Base-by-base conservation (phyloP, 2,113 vertebrate species). In the Myotis brandtii region DNA sequence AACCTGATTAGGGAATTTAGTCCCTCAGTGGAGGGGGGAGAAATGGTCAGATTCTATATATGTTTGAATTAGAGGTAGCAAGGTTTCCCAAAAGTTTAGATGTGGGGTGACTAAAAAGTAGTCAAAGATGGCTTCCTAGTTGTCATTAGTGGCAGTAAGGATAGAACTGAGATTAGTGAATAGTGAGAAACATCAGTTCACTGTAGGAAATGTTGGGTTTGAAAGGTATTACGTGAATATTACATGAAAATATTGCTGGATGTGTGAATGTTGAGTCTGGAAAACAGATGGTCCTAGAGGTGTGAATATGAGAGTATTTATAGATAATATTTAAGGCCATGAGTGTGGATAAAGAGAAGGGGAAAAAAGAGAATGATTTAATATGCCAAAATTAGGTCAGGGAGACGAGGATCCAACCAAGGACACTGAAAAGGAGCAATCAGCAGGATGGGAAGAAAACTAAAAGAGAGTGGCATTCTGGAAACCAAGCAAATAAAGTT, bases 361-460 rank as follows among this genome's bases (percentile, higher is more conserved):
- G 30, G 27, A 32, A 14, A 86, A 43, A 70, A 75, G 32, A 43
- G 48, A 86, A 67, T 34, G 86, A 40, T 67, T 32, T 72, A 92
- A 66, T 67, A 79, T 32, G 86, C 11, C n/a, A 85, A 89, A 80
- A 70, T 66, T 72, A 84, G 87, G 23, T 66, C 37, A 92, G 25
- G 67, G 67, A 89, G 50, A 90, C 59, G n/a, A 86, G 16, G 20
- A 94, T 75, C 34, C 27, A 86, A 59, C 69, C 56, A 90, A 80
- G 76, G 67, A 87, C 50, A 64, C 56, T 48, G 23, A 88, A 50
- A 90, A 69, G 32, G 18, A 72, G 5, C 8, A 77, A 54, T 8
- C 27, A 54, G 48, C 9, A 85, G 46, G 25, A 54, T 12, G 9
- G 25, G 37, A 80, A n/a, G 34, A 66, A 95, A 85, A 48, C 6